These are phyloP conservation scores for Gymnocephalus cernua DNA, from an alignment of 2,113 vertebrate genomes.

Conservation along the genomic window DNA sequence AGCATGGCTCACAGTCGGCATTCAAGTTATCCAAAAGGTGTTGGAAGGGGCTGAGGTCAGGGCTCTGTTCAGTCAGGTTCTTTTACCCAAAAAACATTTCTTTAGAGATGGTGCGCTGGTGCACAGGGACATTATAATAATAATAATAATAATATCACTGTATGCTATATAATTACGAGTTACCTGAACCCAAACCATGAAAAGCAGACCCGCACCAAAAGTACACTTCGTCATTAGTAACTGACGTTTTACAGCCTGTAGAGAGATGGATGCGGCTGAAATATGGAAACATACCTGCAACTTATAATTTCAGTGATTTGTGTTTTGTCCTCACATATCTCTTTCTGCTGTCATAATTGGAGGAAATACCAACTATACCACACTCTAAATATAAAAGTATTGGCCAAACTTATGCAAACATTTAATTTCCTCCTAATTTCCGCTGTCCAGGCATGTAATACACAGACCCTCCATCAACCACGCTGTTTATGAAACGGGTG, in stretches of 20 bases:
- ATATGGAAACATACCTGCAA: neutral
- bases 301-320: neutral
- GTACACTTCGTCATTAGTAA: neutral
- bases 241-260: neutral
- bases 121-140: neutral
- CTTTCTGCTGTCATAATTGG: neutral
- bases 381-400: neutral
- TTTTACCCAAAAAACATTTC: too few species aligned
- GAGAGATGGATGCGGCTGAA: neutral
- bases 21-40: neutral
- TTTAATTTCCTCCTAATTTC: neutral
- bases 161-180: neutral
- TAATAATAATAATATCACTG: too few species aligned
- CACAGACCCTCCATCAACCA: neutral
- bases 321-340: neutral
- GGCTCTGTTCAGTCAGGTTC: too few species aligned
- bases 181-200: too few species aligned
- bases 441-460: slow-evolving; percentile 17
- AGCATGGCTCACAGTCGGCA: neutral
- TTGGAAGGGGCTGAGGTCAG: neutral
- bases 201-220: neutral
- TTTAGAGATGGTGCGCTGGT: neutral
- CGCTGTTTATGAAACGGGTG: slow-evolving; percentile 24
- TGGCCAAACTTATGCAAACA: neutral
- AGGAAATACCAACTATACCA: slow-evolving; percentile 1